Conservation (phyloP, 2,797 vertebrate species). For the Pantherophis vulpinus region DNA sequence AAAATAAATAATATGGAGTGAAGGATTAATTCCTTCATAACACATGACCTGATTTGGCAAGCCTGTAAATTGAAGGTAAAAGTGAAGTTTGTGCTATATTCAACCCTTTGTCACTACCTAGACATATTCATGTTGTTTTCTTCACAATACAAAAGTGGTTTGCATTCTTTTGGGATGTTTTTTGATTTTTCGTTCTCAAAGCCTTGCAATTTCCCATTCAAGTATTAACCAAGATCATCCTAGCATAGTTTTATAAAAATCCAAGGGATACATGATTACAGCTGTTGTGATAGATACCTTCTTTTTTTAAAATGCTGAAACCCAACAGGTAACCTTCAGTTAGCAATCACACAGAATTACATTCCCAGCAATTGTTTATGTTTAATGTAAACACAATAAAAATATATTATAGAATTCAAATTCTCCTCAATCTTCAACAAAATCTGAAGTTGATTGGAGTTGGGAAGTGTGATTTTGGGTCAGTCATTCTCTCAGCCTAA, state of each 20-base stretch:
- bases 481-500: neutral
- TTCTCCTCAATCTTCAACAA: neutral
- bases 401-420: neutral
- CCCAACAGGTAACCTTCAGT: constrained; percentile 10
- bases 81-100: neutral
- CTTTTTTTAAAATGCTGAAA: neutral
- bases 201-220: neutral
- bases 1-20: neutral
- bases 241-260: neutral
- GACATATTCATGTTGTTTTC: neutral
- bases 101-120: neutral
- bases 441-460: neutral
- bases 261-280: neutral
- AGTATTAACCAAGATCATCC: neutral
- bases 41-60: neutral
- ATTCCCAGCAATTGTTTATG: neutral
- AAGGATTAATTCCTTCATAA: neutral
- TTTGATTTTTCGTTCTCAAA: neutral
- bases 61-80: neutral
- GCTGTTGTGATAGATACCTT: neutral
- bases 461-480: neutral
- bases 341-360: neutral
- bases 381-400: neutral
- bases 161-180: neutral
- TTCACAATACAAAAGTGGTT: neutral